Percentiles rank a stretch among this genome's conserved stretches.
phyloP scores from a whole-genome alignment of 2,113 vertebrate species.

The Shinisaurus crocodilurus region DNA sequence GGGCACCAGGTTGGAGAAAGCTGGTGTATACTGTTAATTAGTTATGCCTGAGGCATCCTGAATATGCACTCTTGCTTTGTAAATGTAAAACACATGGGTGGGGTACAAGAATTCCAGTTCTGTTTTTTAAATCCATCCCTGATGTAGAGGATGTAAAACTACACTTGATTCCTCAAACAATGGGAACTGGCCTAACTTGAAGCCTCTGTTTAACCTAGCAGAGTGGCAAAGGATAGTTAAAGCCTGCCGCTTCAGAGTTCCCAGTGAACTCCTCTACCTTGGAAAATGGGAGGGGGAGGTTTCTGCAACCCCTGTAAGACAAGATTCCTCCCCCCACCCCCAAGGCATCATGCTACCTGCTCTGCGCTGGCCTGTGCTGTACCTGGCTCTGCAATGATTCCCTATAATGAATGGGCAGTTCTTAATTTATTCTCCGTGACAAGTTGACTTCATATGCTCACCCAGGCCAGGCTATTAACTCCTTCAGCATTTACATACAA shows the following conservation, averaged over 20 bases:
- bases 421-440: conserved; percentile 1
- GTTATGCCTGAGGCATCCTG: neutral
- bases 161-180: neutral
- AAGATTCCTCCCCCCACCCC: neutral
- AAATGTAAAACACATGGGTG: neutral
- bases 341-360: neutral
- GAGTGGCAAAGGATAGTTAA: neutral
- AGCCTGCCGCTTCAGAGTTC: neutral
- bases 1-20: too few species aligned
- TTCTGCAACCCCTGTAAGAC: neutral
- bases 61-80: neutral
- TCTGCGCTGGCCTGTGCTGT: neutral
- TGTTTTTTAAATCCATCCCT: neutral
- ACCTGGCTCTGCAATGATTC: neutral
- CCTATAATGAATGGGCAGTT: rapidly evolving
- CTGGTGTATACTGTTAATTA: too few species aligned
- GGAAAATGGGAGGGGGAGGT: neutral
- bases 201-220: neutral
- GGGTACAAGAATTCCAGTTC: neutral
- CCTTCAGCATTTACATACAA: neutral
- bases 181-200: neutral
- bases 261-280: neutral
- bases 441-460: neutral
- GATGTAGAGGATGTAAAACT: neutral
- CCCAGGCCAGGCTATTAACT: neutral